Percentiles rank a stretch among this genome's conserved stretches.
Conservation (phyloP, 1,140 invertebrate genomes). For the Lucilia sericata region DNA sequence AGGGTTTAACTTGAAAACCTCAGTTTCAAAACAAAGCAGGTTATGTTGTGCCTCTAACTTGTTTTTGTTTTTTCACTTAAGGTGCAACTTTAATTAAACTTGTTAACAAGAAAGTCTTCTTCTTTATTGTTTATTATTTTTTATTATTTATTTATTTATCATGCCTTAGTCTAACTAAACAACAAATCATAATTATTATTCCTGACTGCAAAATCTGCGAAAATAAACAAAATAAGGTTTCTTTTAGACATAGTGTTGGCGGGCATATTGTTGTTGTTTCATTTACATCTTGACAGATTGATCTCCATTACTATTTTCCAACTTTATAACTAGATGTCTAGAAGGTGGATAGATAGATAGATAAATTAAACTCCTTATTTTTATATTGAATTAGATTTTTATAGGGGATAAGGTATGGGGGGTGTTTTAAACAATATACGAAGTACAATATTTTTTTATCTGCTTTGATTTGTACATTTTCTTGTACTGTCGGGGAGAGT, state of each 20-base stretch:
- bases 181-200: conserved; percentile 14
- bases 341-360: not conserved
- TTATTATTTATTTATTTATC: not conserved
- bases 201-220: not conserved
- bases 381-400: not conserved
- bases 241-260: not conserved
- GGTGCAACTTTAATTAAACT: conserved; percentile 20
- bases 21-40: not conserved
- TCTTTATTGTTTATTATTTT: not conserved
- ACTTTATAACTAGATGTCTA: not conserved
- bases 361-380: not conserved
- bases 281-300: conserved; percentile 1
- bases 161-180: not conserved
- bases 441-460: too few species aligned
- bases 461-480: too few species aligned
- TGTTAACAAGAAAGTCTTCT: not conserved
- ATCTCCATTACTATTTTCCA: not conserved
- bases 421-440: too few species aligned
- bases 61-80: not conserved
- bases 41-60: not conserved
- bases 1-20: not conserved
- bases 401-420: too few species aligned
- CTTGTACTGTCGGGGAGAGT: too few species aligned
- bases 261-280: not conserved
- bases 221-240: not conserved